A percentile compares a stretch with the other conserved stretches of the same genome.
phyloP scores from a whole-genome alignment of 2,888 invertebrate genomes.

The Dichetophora obliterata region DNA sequence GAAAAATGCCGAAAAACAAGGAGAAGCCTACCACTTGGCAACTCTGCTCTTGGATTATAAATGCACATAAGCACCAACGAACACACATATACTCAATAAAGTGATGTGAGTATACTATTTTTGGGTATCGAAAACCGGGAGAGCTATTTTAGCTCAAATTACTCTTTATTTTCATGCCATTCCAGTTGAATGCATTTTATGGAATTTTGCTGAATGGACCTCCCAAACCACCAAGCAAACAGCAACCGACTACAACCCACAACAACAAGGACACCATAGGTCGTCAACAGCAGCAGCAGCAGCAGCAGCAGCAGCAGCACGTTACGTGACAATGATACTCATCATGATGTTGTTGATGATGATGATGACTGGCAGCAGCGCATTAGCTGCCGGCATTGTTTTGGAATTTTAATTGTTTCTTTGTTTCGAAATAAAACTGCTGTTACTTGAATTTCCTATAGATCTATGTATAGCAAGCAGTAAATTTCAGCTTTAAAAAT shows the following conservation, averaged over 20 bases:
- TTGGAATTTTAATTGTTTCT: conserved; percentile 29
- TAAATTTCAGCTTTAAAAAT: not conserved
- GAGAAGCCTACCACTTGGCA: no score
- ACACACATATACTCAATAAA: not conserved
- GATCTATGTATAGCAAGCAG: no score
- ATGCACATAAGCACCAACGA: not conserved
- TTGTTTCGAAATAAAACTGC: not conserved
- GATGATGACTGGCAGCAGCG: conserved; percentile 1
- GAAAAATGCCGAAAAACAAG: no score
- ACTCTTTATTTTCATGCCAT: not conserved
- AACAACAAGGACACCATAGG: conserved; percentile 29
- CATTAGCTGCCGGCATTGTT: not conserved
- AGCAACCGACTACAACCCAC: not conserved
- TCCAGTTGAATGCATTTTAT: conserved; percentile 18
- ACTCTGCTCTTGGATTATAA: no score
- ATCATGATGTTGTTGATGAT: not conserved
- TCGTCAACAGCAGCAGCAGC: conserved; percentile 18
- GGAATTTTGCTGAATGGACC: conserved; percentile 17
- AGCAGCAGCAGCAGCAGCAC: not conserved
- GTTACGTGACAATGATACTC: not conserved
- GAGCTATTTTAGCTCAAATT: conserved; percentile 24
- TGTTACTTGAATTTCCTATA: no score
- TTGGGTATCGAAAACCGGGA: not conserved
- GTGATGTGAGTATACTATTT: not conserved
- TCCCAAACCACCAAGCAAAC: not conserved